Evolutionary conservation across 2,113 vertebrate genomes (phyloP), one percentile per base, ranked within the genome.

Genomic region (Tetrax tetrax): DNA sequence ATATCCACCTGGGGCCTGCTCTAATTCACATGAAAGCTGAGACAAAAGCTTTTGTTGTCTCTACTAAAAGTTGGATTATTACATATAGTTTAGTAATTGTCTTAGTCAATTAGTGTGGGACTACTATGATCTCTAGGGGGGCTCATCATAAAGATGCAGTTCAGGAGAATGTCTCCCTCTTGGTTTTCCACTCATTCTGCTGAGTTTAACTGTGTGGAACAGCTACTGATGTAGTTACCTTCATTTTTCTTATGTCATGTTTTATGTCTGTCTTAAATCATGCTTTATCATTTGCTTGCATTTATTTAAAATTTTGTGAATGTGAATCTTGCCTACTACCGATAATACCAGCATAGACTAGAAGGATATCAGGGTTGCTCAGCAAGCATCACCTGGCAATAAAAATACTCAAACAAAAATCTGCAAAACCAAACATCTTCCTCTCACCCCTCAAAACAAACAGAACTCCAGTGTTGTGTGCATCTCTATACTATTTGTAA

Each of bases 21-120:
- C 47, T 91, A 93, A 77, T 65, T 88, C 92, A 72, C 37, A 19
- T 70, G n/a, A 90, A 90, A 91, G n/a, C 13, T 10, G 35, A 91
- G 37, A 61, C 25, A 80, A 85, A 90, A 89, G 28, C 63, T 94
- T 92, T 23, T 50, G 43, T 85, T 93, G 27, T 64, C 50, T 88
- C 10, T 78, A 33, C 12, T 51, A 70, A 51, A 90, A 80, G 54
- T 74, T 86, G 47, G 15, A 9, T 91, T 64, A 37, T 31, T 80
- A 14, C 35, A 28, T 27, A 14, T 9, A 69, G 25, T 77, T 91
- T 24, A 65, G 57, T 48, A 69, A 91, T 83, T 76, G 83, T 90
- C 41, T 77, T 54, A 77, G 54, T 70, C 60, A 69, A 25, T 79
- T 90, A 51, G 29, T 72, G n/a, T 41, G 29, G n/a, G 33, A 57